These are phyloP conservation scores for Saturnia pavonia DNA, from an alignment of 2,888 invertebrate genomes.

Conservation along the genomic window DNA sequence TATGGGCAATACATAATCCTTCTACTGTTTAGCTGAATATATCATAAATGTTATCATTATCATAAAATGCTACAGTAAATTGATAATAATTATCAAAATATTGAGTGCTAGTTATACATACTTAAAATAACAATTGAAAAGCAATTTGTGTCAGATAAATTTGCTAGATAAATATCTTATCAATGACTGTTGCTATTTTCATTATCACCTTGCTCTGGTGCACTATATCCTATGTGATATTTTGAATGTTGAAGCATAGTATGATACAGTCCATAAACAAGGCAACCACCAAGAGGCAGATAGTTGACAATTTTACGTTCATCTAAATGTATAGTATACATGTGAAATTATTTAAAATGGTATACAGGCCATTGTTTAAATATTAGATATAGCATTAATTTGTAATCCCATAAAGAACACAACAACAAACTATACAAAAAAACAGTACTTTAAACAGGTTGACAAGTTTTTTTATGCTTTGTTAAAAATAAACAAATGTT, in stretches of 20 bases:
- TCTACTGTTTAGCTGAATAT: neutral
- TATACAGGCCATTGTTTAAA: neutral
- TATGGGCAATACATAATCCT: no score
- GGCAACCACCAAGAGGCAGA: no score
- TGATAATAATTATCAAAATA: conserved; percentile 1
- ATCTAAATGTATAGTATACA: no score
- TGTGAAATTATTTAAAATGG: neutral
- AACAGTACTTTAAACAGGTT: neutral
- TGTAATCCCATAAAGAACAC: neutral
- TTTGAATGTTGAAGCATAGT: neutral
- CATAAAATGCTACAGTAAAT: conserved; percentile 2
- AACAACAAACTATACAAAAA: neutral
- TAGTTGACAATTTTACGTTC: no score
- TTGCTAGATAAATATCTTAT: conserved; percentile 35
- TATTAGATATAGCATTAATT: neutral
- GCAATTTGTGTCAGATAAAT: conserved; percentile 34
- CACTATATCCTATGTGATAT: neutral
- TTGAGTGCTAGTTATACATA: conserved; percentile 1
- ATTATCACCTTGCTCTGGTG: neutral
- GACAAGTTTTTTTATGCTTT: neutral
- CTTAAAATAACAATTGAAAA: conserved; percentile 28
- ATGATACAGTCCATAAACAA: neutral
- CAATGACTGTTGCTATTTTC: conserved; percentile 20
- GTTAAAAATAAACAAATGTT: neutral
- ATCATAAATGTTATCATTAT: conserved; percentile 1